These are phyloP conservation scores for Furnarius figulus DNA, from an alignment of 2,113 vertebrate genomes.

Conservation along the genomic window DNA sequence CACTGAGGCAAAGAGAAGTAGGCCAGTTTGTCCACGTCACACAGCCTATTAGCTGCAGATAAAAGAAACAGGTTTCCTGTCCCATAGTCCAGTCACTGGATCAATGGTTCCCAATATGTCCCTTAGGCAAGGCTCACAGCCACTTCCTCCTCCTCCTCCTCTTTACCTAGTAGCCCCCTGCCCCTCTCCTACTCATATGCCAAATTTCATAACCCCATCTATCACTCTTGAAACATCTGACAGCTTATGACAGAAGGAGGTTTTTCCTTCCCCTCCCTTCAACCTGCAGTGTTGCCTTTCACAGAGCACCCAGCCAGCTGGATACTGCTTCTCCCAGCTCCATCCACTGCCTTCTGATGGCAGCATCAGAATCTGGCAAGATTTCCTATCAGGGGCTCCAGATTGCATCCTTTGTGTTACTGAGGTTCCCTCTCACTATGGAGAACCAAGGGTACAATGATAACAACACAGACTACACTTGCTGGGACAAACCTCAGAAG, in stretches of 20 bases:
- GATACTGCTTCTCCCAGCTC: background rate
- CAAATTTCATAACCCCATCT: background rate
- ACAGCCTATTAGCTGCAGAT: background rate
- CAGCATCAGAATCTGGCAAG: background rate
- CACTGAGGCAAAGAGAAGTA: slow-evolving; percentile 25
- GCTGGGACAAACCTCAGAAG: background rate
- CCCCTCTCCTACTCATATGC: background rate
- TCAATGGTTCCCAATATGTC: background rate
- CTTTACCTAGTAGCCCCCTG: background rate
- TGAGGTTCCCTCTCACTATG: background rate
- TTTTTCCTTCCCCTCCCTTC: background rate
- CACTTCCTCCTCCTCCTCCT: slow-evolving; percentile 13
- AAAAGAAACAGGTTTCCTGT: slow-evolving; percentile 14
- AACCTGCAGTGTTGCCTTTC: accelerated
- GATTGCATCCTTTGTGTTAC: background rate
- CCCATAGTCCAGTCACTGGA: background rate
- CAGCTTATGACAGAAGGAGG: background rate
- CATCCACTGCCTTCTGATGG: background rate
- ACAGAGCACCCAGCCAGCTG: background rate
- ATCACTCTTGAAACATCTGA: background rate
- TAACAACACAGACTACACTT: background rate
- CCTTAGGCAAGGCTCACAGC: background rate
- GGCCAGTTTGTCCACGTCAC: slow-evolving; percentile 30
- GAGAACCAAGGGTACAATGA: background rate
- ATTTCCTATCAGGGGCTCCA: background rate